A percentile compares a stretch with the other conserved stretches of the same genome.
Conservation (phyloP, 2,797 vertebrate species). For the Malacoctenus gilli region DNA sequence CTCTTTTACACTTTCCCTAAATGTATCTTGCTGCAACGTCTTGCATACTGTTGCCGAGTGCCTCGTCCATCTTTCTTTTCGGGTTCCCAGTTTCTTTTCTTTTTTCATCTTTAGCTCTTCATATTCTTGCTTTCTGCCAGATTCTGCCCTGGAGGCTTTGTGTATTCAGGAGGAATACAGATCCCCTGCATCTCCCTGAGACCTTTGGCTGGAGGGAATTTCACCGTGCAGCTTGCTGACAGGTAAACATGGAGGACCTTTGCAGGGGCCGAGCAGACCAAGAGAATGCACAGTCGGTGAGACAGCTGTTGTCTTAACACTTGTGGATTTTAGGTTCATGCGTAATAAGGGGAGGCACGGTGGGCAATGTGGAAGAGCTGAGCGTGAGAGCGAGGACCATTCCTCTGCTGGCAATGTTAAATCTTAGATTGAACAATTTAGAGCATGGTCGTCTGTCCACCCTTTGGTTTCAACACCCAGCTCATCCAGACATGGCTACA, state of each 20-base stretch:
- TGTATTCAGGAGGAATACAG: conserved; percentile 25
- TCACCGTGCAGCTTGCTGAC: conserved; percentile 23
- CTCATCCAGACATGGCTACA: too few relatives aligned
- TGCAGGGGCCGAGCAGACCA: too few relatives aligned
- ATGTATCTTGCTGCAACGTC: conserved; percentile 1
- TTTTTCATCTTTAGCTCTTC: conserved; percentile 9
- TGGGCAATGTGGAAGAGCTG: neutral
- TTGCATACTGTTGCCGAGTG: conserved; percentile 6
- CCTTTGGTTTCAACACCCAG: too few relatives aligned
- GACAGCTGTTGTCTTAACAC: conserved; percentile 5
- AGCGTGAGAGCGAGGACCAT: neutral
- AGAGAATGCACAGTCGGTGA: neutral
- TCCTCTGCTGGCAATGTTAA: neutral
- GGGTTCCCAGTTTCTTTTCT: conserved; percentile 14
- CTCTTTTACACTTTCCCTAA: neutral
- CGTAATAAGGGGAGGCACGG: conserved; percentile 9
- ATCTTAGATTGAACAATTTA: neutral
- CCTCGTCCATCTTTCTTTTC: conserved; percentile 25
- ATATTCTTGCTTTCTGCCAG: conserved; percentile 13
- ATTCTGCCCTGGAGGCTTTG: conserved; percentile 33
- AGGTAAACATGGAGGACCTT: conserved; percentile 29
- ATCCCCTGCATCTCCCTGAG: conserved; percentile 21
- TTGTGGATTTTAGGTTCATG: conserved; percentile 11
- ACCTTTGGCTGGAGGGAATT: conserved; percentile 38
- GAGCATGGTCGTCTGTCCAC: too few relatives aligned